Evolutionary conservation across 2,113 vertebrate genomes (phyloP).

Genomic region (Channa argus): DNA sequence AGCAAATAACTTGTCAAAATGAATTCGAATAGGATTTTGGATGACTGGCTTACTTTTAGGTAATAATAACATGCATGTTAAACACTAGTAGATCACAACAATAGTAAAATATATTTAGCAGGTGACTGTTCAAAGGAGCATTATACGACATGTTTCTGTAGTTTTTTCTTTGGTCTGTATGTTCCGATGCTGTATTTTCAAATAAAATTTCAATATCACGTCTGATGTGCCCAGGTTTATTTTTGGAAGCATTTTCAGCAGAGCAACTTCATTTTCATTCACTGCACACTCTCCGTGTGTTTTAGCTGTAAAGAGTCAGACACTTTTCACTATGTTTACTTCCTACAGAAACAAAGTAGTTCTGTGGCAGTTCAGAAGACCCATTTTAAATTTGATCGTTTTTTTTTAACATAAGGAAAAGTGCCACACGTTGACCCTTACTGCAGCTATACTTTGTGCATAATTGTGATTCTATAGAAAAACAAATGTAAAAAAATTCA

Average conservation of each 20-base stretch:
- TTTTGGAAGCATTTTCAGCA: slow-evolving; percentile 36
- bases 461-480: too few relatives aligned
- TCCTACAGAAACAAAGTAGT: slow-evolving; percentile 32
- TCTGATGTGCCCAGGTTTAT: slow-evolving; percentile 24
- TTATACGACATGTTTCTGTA: too few relatives aligned
- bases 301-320: slow-evolving; percentile 41
- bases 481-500: too few relatives aligned
- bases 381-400: slow-evolving; percentile 43
- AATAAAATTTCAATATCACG: slow-evolving; percentile 22
- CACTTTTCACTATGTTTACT: slow-evolving; percentile 47
- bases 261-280: slow-evolving; percentile 57
- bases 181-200: slow-evolving; percentile 10
- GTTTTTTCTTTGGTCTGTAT: too few relatives aligned
- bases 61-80: too few relatives aligned
- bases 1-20: too few relatives aligned
- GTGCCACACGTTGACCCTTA: background rate
- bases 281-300: slow-evolving; percentile 36
- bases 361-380: slow-evolving; percentile 14
- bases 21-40: too few relatives aligned
- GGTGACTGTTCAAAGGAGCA: too few relatives aligned
- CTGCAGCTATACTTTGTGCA: too few relatives aligned
- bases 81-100: too few relatives aligned
- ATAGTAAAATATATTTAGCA: too few relatives aligned
- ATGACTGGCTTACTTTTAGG: too few relatives aligned
- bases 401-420: slow-evolving; percentile 36